phyloP scores from a whole-genome alignment of 2,113 vertebrate genomes.

The Caretta caretta region DNA sequence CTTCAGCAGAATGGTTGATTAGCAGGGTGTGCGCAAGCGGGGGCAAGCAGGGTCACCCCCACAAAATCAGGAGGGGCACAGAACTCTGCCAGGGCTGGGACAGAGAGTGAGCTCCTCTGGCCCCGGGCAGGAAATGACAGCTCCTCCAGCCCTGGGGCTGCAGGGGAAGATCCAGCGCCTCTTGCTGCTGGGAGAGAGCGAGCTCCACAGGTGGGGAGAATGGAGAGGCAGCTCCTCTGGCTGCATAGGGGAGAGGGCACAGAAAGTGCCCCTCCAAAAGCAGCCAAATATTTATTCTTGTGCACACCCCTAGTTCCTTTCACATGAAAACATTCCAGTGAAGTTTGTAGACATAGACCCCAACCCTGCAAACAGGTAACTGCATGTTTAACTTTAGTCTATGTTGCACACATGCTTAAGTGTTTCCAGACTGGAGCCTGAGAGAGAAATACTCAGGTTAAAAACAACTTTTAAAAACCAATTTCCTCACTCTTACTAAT shows the following conservation, averaged over 20 bases:
- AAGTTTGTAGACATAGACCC: not conserved
- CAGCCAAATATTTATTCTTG: not conserved
- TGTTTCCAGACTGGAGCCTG: too few relatives aligned
- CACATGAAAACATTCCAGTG: not conserved
- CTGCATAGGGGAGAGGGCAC: rapidly evolving
- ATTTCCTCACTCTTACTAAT: not conserved
- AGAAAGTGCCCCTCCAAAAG: not conserved
- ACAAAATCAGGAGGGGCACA: too few relatives aligned
- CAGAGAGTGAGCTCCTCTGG: too few relatives aligned
- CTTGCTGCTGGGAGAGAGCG: not conserved
- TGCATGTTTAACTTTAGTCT: rapidly evolving
- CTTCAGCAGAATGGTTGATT: not conserved
- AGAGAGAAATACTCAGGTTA: not conserved
- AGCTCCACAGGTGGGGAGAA: not conserved
- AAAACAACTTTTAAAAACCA: not conserved
- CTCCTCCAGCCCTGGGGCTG: too few relatives aligned
- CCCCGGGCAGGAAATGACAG: too few relatives aligned
- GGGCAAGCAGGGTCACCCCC: too few relatives aligned
- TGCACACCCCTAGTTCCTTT: not conserved
- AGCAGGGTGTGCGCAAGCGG: too few relatives aligned
- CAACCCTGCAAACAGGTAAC: too few relatives aligned
- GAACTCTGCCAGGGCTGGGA: too few relatives aligned
- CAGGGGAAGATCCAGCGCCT: too few relatives aligned
- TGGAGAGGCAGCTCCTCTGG: too few relatives aligned
- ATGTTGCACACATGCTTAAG: rapidly evolving